phyloP scores from a whole-genome alignment of 1,140 invertebrate species.

The Tenebrio molitor region DNA sequence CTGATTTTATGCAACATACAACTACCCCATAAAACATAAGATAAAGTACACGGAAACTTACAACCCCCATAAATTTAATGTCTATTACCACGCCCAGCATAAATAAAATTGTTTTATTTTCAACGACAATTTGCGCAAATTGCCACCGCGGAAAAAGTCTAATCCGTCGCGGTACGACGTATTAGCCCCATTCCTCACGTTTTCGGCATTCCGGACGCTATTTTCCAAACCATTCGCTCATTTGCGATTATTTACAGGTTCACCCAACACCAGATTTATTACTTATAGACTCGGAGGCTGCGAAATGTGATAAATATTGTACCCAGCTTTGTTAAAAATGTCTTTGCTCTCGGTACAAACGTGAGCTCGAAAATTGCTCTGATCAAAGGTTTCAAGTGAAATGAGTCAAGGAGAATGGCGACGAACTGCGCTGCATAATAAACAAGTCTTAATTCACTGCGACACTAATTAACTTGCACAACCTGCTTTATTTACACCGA shows the following conservation, averaged over 20 bases:
- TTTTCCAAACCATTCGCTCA: slow-evolving; percentile 1
- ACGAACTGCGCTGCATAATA: too few relatives aligned
- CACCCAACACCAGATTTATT: too few relatives aligned
- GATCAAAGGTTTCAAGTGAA: too few relatives aligned
- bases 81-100: slow-evolving; percentile 45
- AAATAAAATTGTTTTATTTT: slow-evolving; percentile 44
- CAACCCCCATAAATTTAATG: slow-evolving; percentile 47
- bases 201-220: not conserved
- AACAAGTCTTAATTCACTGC: too few relatives aligned
- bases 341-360: too few relatives aligned
- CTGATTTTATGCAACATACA: slow-evolving; percentile 48
- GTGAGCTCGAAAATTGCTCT: too few relatives aligned
- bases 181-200: slow-evolving; percentile 5
- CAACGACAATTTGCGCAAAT: slow-evolving; percentile 42
- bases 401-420: too few relatives aligned
- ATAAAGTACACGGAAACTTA: slow-evolving; percentile 46
- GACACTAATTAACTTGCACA: too few relatives aligned
- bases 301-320: too few relatives aligned
- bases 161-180: not conserved
- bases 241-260: not conserved
- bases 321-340: too few relatives aligned
- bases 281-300: too few relatives aligned
- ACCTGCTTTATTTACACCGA: too few relatives aligned
- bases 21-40: slow-evolving; percentile 47
- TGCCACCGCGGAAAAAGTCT: slow-evolving; percentile 7